phyloP scores from a whole-genome alignment of 2,797 vertebrate species.

The Melopsittacus undulatus region DNA sequence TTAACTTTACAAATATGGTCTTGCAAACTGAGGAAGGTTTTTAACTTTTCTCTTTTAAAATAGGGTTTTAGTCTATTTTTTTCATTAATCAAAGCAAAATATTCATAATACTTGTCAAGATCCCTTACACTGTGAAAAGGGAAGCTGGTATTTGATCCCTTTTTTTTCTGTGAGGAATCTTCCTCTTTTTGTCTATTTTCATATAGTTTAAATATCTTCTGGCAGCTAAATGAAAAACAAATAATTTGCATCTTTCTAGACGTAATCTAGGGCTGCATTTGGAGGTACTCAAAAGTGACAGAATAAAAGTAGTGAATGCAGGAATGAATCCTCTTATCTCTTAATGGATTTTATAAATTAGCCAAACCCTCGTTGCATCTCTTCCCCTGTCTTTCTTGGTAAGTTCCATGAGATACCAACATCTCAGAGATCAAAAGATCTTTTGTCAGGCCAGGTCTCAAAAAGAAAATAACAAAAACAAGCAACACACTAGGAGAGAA shows the following conservation, averaged over 20 bases:
- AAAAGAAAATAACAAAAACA: neutral
- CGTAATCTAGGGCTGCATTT: neutral
- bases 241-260: neutral
- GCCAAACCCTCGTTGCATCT: neutral
- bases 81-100: neutral
- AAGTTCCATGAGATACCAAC: neutral
- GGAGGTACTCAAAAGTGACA: neutral
- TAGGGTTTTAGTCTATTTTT: neutral
- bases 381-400: neutral
- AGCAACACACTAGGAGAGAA: neutral
- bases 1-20: constrained; percentile 45
- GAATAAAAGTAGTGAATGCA: neutral
- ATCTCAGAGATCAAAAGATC: neutral
- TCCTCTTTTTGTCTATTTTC: neutral
- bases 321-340: neutral
- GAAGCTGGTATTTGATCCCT: neutral
- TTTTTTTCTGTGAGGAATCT: neutral
- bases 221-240: neutral
- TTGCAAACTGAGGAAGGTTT: neutral
- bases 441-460: neutral
- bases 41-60: neutral
- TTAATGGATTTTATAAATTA: neutral
- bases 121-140: neutral
- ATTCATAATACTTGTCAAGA: neutral
- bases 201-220: neutral